A percentile compares a stretch with the other conserved stretches of the same genome.
Evolutionary conservation across 2,888 invertebrate genomes (phyloP).

Genomic region (Ormyrus thymus): DNA sequence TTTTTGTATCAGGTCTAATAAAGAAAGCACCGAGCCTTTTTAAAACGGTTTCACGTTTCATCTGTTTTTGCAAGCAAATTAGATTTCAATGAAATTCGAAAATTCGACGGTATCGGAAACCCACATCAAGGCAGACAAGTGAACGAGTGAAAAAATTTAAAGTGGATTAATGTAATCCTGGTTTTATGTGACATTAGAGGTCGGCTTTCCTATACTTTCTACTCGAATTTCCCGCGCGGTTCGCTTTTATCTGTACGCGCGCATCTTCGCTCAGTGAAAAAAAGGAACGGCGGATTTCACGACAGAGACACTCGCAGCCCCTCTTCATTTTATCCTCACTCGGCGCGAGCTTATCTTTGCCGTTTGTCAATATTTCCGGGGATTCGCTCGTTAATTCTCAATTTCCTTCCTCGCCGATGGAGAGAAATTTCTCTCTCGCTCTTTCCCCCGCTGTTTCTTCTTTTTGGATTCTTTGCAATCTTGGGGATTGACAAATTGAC

Average conservation of each 20-base stretch:
- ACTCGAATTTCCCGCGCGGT: background rate
- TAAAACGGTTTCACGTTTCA: no score
- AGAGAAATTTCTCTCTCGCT: slow-evolving; percentile 26
- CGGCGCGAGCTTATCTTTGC: slow-evolving; percentile 35
- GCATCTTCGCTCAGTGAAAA: background rate
- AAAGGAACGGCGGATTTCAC: no score
- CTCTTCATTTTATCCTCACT: background rate
- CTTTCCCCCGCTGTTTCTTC: background rate
- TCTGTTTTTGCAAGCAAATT: no score
- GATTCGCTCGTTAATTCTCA: slow-evolving; percentile 48
- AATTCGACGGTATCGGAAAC: no score
- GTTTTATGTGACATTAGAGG: background rate
- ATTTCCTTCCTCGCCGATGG: slow-evolving; percentile 33
- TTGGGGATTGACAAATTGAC: no score
- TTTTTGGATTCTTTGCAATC: background rate
- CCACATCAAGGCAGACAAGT: no score
- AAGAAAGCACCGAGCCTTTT: no score
- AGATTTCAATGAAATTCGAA: no score
- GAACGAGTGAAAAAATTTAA: no score
- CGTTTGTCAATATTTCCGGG: slow-evolving; percentile 49
- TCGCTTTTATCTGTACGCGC: background rate
- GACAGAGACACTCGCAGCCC: no score
- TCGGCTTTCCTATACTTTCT: background rate
- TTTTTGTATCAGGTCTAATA: no score
- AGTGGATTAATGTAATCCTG: no score